phyloP scores from a whole-genome alignment of 1,140 invertebrate species.

The Cylas formicarius region DNA sequence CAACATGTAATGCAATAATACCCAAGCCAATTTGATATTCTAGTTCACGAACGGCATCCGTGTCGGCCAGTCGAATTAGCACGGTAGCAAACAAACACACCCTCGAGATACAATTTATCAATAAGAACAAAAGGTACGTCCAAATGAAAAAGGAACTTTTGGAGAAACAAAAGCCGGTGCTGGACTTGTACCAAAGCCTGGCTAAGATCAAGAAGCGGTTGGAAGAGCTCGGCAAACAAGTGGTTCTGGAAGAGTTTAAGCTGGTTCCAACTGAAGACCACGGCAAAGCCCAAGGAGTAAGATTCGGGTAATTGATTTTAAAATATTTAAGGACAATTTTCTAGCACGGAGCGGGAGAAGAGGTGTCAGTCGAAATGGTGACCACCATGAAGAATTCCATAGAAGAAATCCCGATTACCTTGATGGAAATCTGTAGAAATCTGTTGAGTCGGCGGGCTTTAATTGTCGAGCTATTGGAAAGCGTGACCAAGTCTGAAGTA shows the following conservation, averaged over 20 bases:
- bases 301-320: neutral
- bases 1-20: too few species aligned
- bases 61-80: constrained; percentile 10
- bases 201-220: constrained; percentile 34
- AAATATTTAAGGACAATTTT: neutral
- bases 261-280: neutral
- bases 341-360: constrained; percentile 20
- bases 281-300: neutral
- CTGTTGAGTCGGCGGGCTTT: constrained; percentile 22
- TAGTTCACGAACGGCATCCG: constrained; percentile 19
- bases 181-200: constrained; percentile 32
- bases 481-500: constrained; percentile 24
- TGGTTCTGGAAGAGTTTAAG: constrained; percentile 28
- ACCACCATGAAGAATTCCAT: constrained; percentile 29
- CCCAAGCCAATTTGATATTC: constrained; percentile 5
- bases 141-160: constrained; percentile 31
- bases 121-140: constrained; percentile 33
- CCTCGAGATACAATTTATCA: constrained; percentile 35
- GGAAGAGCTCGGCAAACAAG: constrained; percentile 30
- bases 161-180: constrained; percentile 32
- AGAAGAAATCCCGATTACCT: constrained; percentile 27
- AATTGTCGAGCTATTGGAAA: constrained; percentile 30
- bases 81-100: constrained; percentile 26
- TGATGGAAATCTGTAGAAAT: constrained; percentile 29
- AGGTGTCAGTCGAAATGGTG: constrained; percentile 22